Base-by-base conservation (phyloP, 2,113 vertebrate species). In the Grammomys surdaster region DNA sequence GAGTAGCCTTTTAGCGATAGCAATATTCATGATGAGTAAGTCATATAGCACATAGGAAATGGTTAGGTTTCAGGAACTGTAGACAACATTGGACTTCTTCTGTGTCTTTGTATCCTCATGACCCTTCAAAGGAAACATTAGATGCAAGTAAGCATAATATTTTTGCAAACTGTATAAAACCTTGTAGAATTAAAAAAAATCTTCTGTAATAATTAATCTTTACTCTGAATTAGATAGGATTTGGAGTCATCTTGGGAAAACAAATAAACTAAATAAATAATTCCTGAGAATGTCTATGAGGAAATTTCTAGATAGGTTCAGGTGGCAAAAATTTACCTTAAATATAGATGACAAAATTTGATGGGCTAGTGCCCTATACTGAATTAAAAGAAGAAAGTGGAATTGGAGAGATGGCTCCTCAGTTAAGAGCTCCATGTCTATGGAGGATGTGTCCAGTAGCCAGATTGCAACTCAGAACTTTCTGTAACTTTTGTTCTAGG, bases 341-440 rank as follows among this genome's bases (percentile, higher is more conserved):
- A 56, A 13, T 58, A 58, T n/a, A 81, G 20, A 24, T 24, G 33
- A 10, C 9, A 24, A 11, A 56, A 56, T 24, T 36, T 7, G 20
- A 24, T 81, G 19, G 1, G 14, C 46, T 51, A 78, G 46, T 51
- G 75, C 33, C 28, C 11, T 48, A 28, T 43, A 77, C 24, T 48
- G 75, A 77, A 77, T 48, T 77, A 77, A 26, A 76, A 28, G 22
- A 5, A 22, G 51, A 22, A 22, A 81, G 31, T 54, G 51, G 0
- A 9, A 19, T 12, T 56, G 9, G 9, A 56, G 3, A 2, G 4
- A 11, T 12, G 2, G 4, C 17, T 54, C 19, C 77, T 54, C 2
- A 22, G 31, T 36, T 80, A 22, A 36, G 17, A 80, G 4, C 51
- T 51, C 51, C 51, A 51, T 9, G 51, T 51, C 51, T 51, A 10